phyloP scores from a whole-genome alignment of 2,113 vertebrate species.

The Scomber colias region DNA sequence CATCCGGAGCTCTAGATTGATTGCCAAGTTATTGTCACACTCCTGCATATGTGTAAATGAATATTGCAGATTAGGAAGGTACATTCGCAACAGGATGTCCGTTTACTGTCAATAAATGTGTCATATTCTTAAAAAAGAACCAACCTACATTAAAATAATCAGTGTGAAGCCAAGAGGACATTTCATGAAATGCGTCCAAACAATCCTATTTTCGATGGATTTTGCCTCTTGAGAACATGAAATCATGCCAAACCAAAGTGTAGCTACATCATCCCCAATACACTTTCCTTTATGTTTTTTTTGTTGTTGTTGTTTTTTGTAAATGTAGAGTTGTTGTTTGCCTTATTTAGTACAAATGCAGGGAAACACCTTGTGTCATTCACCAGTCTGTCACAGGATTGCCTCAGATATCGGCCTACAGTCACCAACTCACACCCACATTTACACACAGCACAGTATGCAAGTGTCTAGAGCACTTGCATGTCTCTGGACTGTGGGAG shows the following conservation, averaged over 20 bases:
- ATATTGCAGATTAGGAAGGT: background rate
- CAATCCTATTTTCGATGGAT: background rate
- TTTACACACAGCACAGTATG: conserved; percentile 3
- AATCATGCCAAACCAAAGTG: background rate
- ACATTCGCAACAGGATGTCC: background rate
- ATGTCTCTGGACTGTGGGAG: conserved; percentile 38
- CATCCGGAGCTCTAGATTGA: background rate
- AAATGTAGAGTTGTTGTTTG: too few relatives aligned
- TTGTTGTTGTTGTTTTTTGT: too few relatives aligned
- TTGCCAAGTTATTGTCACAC: conserved; percentile 3
- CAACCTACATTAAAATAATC: background rate
- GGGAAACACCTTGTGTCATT: conserved; percentile 28
- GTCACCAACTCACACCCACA: conserved; percentile 33
- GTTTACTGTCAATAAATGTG: conserved; percentile 8
- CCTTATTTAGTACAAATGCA: background rate
- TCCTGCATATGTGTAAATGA: background rate
- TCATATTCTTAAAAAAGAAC: background rate
- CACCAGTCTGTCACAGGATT: conserved; percentile 2
- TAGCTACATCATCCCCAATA: background rate
- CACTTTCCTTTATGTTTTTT: background rate
- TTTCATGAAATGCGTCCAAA: background rate
- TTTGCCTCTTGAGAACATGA: background rate
- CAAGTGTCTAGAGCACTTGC: conserved; percentile 7
- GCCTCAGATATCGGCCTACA: conserved; percentile 3
- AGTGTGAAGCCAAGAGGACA: background rate